phyloP scores from a whole-genome alignment of 1,140 invertebrate genomes.

The Scaptomyza graminum region DNA sequence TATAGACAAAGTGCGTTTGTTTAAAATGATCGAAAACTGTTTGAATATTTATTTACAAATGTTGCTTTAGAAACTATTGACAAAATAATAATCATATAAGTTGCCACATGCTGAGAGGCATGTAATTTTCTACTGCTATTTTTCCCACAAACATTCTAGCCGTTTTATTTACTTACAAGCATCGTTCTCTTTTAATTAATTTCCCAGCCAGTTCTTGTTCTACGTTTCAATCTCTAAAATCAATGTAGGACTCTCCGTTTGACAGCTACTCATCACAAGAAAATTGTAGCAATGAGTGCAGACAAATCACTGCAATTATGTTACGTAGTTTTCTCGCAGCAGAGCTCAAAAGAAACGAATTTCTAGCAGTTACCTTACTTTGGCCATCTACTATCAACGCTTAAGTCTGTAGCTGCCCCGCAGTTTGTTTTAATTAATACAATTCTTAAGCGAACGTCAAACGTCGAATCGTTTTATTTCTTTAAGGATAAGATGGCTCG shows the following conservation, averaged over 20 bases:
- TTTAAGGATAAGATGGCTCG: constrained; percentile 57
- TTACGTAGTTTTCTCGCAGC: constrained; percentile 43
- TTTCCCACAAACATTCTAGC: too few species aligned
- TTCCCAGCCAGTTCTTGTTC: neutral
- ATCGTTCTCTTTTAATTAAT: neutral
- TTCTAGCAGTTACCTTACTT: constrained; percentile 19
- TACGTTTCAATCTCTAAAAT: constrained; percentile 53
- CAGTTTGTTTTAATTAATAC: constrained; percentile 71
- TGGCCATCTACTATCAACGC: constrained; percentile 2
- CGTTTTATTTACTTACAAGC: too few species aligned
- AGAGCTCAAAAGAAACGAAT: constrained; percentile 30
- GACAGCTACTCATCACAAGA: constrained; percentile 52
- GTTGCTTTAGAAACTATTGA: too few species aligned
- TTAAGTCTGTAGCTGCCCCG: constrained; percentile 23
- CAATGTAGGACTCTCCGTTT: constrained; percentile 29
- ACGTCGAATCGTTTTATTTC: constrained; percentile 41
- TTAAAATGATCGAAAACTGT: too few species aligned
- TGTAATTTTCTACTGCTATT: too few species aligned
- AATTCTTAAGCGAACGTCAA: constrained; percentile 44
- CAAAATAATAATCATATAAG: too few species aligned
- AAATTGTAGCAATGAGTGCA: constrained; percentile 59
- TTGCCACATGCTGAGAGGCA: too few species aligned
- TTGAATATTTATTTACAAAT: too few species aligned
- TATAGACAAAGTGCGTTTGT: too few species aligned
- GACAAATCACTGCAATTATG: constrained; percentile 72